Evolutionary conservation across 1,140 invertebrate genomes (phyloP).

Genomic region (Rhizoglyphus robini): DNA sequence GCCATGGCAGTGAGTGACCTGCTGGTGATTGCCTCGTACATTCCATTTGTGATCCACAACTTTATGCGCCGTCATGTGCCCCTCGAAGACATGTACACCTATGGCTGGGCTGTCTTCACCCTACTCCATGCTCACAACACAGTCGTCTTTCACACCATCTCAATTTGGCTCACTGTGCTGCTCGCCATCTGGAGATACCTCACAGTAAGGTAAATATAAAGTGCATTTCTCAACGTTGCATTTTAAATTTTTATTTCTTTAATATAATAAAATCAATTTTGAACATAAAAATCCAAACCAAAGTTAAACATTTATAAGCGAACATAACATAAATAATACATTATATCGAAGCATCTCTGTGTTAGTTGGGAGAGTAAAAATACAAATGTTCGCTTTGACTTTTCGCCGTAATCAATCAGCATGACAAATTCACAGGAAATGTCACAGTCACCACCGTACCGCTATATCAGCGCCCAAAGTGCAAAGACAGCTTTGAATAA

Average conservation of each 20-base stretch:
- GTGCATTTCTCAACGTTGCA: too few relatives aligned
- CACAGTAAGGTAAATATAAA: slow-evolving; percentile 43
- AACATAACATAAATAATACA: too few relatives aligned
- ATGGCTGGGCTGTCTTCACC: slow-evolving; percentile 54
- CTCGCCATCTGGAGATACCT: slow-evolving; percentile 85
- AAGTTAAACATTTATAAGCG: too few relatives aligned
- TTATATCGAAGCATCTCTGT: too few relatives aligned
- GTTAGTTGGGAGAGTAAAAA: too few relatives aligned
- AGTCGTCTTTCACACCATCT: slow-evolving; percentile 72
- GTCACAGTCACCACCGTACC: too few relatives aligned
- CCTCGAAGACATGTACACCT: slow-evolving; percentile 40
- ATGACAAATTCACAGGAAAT: too few relatives aligned
- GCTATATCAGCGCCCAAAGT: too few relatives aligned
- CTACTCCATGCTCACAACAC: slow-evolving; percentile 49
- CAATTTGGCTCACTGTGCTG: slow-evolving; percentile 78
- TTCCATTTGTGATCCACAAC: slow-evolving; percentile 61
- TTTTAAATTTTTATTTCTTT: background rate
- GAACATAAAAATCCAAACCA: background rate
- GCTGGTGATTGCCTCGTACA: slow-evolving; percentile 72
- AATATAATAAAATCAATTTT: background rate
- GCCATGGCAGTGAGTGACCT: slow-evolving; percentile 66
- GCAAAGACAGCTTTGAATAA: too few relatives aligned
- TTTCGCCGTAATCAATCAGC: too few relatives aligned
- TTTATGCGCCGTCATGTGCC: slow-evolving; percentile 38
- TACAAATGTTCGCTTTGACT: too few relatives aligned